Base-by-base conservation (phyloP, 2,797 vertebrate species). In the Pampus argenteus region DNA sequence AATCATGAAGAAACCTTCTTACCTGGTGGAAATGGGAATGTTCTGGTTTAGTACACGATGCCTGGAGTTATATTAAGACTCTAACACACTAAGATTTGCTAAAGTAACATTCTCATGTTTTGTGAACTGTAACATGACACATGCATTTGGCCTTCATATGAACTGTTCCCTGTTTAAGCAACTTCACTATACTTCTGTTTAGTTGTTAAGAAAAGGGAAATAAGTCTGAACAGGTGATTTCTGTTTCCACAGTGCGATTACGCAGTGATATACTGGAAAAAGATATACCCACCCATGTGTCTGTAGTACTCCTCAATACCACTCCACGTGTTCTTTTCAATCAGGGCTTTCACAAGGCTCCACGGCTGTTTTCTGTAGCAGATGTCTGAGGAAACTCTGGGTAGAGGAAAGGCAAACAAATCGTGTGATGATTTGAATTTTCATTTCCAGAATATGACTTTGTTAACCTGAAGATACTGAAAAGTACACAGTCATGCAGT, bases 291-390 rank as follows among this genome's bases (percentile, higher is more conserved):
- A 97, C 96, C 96, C 93, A 98, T 91, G 85, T 96, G 95, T 72
- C 94, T 94, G 90, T 96, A 98, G 67, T 96, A 96, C 31, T 98
- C 96, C 44, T 97, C 96, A 1, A 97, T 95, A 29, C 97, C 96
- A 0, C 94, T 97, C 97, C 96, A 97, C 0, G 96, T 95, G 82
- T 97, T 98, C 89, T 97, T 97, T 82, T 98, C 97, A 0, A 98
- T 97, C 73, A 98, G 88, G 0, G 95, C 92, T 84, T 97, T 97
- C 74, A 98, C 97, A 11, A 98, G 92, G 73, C 95, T 96, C 97
- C 97, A 98, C 0, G 97, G 97, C 91, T 98, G 97, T 90, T 98
- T 98, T 86, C 95, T 91, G 92, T 97, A 98, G 89, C 96, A 96
- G 91, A 98, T 97, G 86, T 97, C 93, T 0, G 97, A 97, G 47